Evolutionary conservation across 2,113 vertebrate species (phyloP), one percentile per base, ranked within the genome.

Genomic region (Epinephelus fuscoguttatus): DNA sequence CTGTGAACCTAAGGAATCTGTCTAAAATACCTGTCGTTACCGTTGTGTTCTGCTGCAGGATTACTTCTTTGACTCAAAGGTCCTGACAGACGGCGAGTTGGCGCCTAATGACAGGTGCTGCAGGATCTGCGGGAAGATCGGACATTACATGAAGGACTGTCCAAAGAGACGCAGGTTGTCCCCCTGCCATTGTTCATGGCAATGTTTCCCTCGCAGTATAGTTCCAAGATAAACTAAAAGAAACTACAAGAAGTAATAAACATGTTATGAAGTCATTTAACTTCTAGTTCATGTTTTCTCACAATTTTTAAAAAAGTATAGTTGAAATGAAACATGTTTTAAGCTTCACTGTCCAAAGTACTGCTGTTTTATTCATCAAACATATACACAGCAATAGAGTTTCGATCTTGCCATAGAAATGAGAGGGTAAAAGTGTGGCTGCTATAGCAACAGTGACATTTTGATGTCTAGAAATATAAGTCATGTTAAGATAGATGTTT

Each of bases 71-170:
- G 97, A 99, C 94, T 98, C 98, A 0, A 98, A 98, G 95, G 97
- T 99, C 78, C 85, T 99, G 85, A 99, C 98, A 6, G 98, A 99
- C 78, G 98, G 98, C 21, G 98, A 99, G 85, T 82, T 99, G 93
- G 98, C 98, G 55, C 98, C 98, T 33, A 99, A 99, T 71, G 98
- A 99, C 93, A 92, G 98, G 79, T 99, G 98, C 92, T 99, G 98
- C 92, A 94, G 98, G 86, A 97, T 99, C 77, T 99, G 98, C 79
- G 98, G 98, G 66, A 99, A 99, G 95, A 99, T 99, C 79, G 98
- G 98, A 70, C 98, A 99, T 88, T 99, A 99, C 86, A 99, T 99
- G 98, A 99, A 99, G 95, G 98, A 99, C 89, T 99, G 98, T 85
- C 98, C 98, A 10, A 99, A 99, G 89, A 97, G 97, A 89, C 98